Percentiles rank a stretch among this genome's conserved stretches.
Evolutionary conservation across 2,113 vertebrate genomes (phyloP).

Genomic region (Strix aluco): DNA sequence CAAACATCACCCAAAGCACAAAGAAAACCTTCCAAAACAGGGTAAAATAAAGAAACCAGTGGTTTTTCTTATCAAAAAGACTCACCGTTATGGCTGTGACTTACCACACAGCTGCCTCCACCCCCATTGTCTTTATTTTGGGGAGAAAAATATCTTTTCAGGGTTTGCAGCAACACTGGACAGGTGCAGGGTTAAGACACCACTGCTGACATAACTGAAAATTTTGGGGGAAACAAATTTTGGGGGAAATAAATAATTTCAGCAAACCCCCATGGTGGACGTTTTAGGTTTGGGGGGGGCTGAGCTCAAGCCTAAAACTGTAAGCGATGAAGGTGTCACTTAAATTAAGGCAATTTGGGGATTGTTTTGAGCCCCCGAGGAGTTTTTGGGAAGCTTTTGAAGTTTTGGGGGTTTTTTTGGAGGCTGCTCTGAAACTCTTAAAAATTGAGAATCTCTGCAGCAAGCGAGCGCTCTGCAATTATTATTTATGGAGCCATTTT

Average conservation of each 20-base stretch:
- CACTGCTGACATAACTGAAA: fast-evolving
- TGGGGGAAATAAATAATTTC: neutral
- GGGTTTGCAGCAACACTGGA: fast-evolving
- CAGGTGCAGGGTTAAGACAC: neutral
- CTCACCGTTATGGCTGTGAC: neutral
- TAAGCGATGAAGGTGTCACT: fast-evolving
- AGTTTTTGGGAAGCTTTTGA: neutral
- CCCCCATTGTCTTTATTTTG: fast-evolving
- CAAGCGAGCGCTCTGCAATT: neutral
- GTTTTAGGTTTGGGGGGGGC: neutral
- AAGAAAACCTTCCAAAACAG: neutral
- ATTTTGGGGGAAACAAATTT: neutral
- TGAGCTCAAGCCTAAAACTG: fast-evolving
- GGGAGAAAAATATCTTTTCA: neutral
- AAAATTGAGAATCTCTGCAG: neutral
- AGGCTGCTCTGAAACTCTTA: neutral
- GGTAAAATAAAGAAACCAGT: neutral
- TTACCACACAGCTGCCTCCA: fast-evolving
- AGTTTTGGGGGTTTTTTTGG: neutral
- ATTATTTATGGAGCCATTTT: neutral
- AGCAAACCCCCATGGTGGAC: fast-evolving
- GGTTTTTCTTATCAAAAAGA: neutral
- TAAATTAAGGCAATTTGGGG: neutral
- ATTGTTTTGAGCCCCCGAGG: neutral
- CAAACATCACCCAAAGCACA: neutral